Conservation (phyloP, 2,113 vertebrate genomes). For the Phaethon lepturus region DNA sequence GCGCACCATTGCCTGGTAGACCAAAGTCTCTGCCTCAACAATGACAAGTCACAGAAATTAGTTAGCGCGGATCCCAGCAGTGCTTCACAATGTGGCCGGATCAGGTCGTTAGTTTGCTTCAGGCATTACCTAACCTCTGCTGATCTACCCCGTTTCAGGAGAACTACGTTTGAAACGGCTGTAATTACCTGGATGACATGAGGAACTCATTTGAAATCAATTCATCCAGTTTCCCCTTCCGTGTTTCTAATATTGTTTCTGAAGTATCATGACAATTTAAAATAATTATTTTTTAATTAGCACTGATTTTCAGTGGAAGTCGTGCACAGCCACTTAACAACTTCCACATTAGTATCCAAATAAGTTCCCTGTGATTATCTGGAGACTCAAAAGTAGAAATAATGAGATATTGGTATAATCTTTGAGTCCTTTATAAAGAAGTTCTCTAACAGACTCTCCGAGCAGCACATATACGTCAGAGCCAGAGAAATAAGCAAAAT, state of each 20-base stretch:
- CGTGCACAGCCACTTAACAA: background rate
- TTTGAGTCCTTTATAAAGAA: background rate
- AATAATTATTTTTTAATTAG: conserved; percentile 57
- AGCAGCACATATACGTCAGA: background rate
- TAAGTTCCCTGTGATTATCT: conserved; percentile 14
- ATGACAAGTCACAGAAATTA: background rate
- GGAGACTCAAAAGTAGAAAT: background rate
- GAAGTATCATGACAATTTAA: conserved; percentile 20
- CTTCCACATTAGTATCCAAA: conserved; percentile 35
- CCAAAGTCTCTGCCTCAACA: background rate
- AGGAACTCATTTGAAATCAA: background rate
- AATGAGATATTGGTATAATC: background rate
- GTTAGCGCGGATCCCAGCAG: background rate
- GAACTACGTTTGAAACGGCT: background rate
- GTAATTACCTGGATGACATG: background rate
- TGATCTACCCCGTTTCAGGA: background rate
- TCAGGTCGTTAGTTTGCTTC: background rate
- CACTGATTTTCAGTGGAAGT: conserved; percentile 49
- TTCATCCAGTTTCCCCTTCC: background rate
- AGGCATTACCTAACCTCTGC: background rate
- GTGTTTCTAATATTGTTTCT: conserved; percentile 49
- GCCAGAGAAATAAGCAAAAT: background rate
- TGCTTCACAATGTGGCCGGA: accelerated
- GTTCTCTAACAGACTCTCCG: background rate
- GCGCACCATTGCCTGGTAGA: background rate